phyloP scores from a whole-genome alignment of 2,888 invertebrate species.

The Diploptera punctata region DNA sequence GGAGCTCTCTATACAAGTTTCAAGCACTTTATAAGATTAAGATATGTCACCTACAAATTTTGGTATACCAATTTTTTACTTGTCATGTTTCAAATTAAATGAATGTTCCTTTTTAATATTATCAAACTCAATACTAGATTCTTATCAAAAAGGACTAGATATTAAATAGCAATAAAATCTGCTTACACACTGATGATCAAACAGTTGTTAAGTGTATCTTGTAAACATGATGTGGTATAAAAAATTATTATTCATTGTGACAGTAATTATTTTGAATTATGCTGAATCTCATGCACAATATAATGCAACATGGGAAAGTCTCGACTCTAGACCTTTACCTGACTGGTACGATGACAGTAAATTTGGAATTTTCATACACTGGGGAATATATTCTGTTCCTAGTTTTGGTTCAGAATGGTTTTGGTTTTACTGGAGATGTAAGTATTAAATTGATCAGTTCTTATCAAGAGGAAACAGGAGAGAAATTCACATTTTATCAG shows the following conservation, averaged over 20 bases:
- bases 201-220: not conserved
- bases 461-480: too few relatives aligned
- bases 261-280: not conserved
- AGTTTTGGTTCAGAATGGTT: constrained; percentile 92
- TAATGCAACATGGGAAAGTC: constrained; percentile 80
- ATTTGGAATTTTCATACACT: constrained; percentile 91
- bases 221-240: not conserved
- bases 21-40: too few relatives aligned
- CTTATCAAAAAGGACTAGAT: too few relatives aligned
- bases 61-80: too few relatives aligned
- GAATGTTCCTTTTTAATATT: too few relatives aligned
- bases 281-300: constrained; percentile 57
- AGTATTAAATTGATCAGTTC: too few relatives aligned
- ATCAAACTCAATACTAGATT: too few relatives aligned
- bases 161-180: too few relatives aligned
- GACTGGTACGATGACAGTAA: constrained; percentile 90
- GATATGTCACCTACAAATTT: too few relatives aligned
- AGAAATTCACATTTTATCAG: too few relatives aligned
- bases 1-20: too few relatives aligned
- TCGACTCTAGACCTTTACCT: constrained; percentile 84
- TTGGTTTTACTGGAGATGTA: constrained; percentile 84
- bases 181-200: not conserved
- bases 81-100: too few relatives aligned
- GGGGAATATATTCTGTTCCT: constrained; percentile 93
- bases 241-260: not conserved